A percentile compares a stretch with the other conserved stretches of the same genome.
These are phyloP conservation scores for Cotesia typhae DNA, from an alignment of 1,140 invertebrate genomes.

Conservation along the genomic window DNA sequence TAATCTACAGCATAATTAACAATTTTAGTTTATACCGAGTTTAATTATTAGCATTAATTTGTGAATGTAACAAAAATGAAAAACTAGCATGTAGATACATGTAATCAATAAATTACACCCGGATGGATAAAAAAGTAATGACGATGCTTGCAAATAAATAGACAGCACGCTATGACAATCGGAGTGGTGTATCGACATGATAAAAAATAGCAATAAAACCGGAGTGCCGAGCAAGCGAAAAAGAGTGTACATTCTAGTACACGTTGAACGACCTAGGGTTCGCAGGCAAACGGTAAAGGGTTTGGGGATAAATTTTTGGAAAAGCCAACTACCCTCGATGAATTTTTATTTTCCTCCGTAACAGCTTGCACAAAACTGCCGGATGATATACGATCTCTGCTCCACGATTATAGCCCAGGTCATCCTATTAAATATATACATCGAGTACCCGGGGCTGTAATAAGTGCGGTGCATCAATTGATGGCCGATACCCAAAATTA, in stretches of 20 bases:
- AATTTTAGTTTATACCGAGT: constrained; percentile 8
- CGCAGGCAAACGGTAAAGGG: not conserved
- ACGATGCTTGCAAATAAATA: too few relatives aligned
- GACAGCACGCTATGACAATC: not conserved
- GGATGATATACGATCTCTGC: constrained; percentile 54
- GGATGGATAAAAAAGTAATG: too few relatives aligned
- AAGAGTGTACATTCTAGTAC: not conserved
- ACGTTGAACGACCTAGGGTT: not conserved
- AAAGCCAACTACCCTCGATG: constrained; percentile 14
- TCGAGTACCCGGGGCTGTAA: not conserved
- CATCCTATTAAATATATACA: constrained; percentile 58
- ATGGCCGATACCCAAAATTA: constrained; percentile 55
- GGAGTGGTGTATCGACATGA: not conserved
- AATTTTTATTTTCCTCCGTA: constrained; percentile 56
- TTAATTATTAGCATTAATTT: constrained; percentile 24
- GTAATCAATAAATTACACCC: not conserved
- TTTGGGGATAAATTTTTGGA: constrained; percentile 18
- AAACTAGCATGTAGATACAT: not conserved
- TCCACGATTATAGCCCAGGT: constrained; percentile 41
- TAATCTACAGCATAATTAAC: constrained; percentile 30
- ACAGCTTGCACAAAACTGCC: constrained; percentile 58
- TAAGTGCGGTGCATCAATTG: constrained; percentile 44
- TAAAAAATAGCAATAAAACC: constrained; percentile 12
- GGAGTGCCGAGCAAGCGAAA: not conserved
- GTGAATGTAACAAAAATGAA: not conserved